A percentile compares a stretch with the other conserved stretches of the same genome.
These are phyloP conservation scores for Cotesia congregata DNA, from an alignment of 2,888 invertebrate genomes.

Conservation along the genomic window DNA sequence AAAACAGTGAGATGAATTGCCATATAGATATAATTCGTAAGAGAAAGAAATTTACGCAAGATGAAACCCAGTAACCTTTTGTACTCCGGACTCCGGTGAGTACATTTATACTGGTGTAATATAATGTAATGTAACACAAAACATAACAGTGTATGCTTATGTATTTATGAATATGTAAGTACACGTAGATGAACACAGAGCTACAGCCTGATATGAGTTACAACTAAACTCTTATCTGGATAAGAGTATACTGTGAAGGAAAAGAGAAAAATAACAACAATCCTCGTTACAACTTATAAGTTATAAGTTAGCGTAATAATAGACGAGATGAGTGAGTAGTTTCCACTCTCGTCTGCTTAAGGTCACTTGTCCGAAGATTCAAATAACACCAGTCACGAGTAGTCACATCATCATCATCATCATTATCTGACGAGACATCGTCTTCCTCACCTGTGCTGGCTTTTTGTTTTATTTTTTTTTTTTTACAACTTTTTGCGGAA, in stretches of 20 bases:
- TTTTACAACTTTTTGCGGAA: background rate
- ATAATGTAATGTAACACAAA: conserved; percentile 12
- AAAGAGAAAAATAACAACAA: conserved; percentile 43
- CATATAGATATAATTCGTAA: conserved; percentile 2
- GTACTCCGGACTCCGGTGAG: conserved; percentile 28
- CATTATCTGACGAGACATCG: conserved; percentile 27
- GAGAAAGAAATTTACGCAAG: conserved; percentile 55
- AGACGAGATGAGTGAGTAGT: conserved; percentile 42
- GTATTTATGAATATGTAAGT: background rate
- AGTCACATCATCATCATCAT: conserved; percentile 21
- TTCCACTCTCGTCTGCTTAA: conserved; percentile 55
- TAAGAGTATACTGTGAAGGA: background rate
- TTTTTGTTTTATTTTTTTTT: conserved; percentile 19
- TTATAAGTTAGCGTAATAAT: conserved; percentile 56
- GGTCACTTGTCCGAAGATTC: conserved; percentile 60
- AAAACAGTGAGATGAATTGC: background rate
- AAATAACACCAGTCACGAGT: conserved; percentile 57
- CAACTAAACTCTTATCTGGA: background rate
- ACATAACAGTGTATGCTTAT: background rate
- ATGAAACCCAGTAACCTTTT: conserved; percentile 65
- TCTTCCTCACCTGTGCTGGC: conserved; percentile 2
- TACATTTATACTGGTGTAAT: conserved; percentile 16
- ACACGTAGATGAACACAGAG: background rate
- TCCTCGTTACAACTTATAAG: conserved; percentile 45
- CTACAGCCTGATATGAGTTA: background rate